These are phyloP conservation scores for Helostoma temminkii DNA, from an alignment of 2,797 vertebrate species.

Conservation along the genomic window DNA sequence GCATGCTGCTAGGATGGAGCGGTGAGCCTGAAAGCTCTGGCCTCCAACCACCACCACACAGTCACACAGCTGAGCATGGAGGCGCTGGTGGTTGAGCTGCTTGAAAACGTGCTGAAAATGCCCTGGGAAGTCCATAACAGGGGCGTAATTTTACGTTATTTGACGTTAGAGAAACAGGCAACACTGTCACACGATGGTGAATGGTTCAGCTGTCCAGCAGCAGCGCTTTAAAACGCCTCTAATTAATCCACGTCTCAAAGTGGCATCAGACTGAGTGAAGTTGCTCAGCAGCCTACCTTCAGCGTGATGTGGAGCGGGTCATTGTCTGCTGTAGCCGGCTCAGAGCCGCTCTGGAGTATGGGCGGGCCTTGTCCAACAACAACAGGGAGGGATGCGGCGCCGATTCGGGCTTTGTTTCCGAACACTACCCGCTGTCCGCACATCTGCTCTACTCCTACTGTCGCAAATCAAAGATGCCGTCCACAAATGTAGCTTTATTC, in stretches of 20 bases:
- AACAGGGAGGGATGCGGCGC: constrained; percentile 53
- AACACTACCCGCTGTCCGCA: not conserved
- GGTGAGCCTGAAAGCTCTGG: constrained; percentile 94
- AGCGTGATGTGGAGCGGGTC: not conserved
- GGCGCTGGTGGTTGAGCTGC: constrained; percentile 95
- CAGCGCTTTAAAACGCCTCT: not conserved
- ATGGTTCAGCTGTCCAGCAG: not conserved
- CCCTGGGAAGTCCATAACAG: constrained; percentile 94
- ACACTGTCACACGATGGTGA: too few species aligned
- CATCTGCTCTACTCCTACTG: not conserved
- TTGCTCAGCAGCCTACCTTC: constrained; percentile 13
- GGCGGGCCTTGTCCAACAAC: constrained; percentile 57
- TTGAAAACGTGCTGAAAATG: constrained; percentile 97
- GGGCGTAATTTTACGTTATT: not conserved
- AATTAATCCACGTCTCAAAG: not conserved
- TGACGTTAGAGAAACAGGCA: too few species aligned
- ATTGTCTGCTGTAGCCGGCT: constrained; percentile 21
- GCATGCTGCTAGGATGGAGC: constrained; percentile 94
- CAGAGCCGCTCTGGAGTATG: constrained; percentile 59
- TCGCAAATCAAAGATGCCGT: not conserved
- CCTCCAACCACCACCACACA: constrained; percentile 94
- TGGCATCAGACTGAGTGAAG: not conserved
- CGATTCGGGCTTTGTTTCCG: constrained; percentile 6
- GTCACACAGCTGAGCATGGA: constrained; percentile 95
- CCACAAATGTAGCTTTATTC: too few species aligned